Evolutionary conservation across 2,888 invertebrate genomes (phyloP).

Genomic region (Tachystola acroxantha): DNA sequence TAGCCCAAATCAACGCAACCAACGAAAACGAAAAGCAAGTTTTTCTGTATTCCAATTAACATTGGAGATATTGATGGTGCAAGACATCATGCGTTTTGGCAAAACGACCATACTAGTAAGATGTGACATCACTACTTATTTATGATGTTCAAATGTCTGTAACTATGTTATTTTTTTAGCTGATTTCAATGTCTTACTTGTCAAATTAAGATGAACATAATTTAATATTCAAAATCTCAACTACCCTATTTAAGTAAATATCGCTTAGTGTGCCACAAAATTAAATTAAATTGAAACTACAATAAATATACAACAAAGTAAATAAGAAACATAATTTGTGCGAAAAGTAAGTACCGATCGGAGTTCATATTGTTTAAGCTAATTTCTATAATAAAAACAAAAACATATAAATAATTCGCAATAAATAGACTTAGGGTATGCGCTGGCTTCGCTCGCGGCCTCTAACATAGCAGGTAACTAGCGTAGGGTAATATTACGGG

Average conservation of each 20-base stretch:
- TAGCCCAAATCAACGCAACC: too few species aligned
- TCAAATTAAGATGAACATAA: too few species aligned
- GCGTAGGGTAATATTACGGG: constrained; percentile 31
- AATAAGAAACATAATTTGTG: constrained; percentile 14
- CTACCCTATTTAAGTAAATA: constrained; percentile 70
- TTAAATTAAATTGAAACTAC: constrained; percentile 50
- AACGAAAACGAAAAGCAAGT: too few species aligned
- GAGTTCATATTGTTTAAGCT: constrained; percentile 17
- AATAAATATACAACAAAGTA: constrained; percentile 53
- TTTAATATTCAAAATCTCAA: too few species aligned
- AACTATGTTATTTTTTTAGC: too few species aligned
- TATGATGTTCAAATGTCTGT: too few species aligned
- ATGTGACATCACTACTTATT: too few species aligned
- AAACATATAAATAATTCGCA: constrained; percentile 8
- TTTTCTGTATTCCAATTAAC: too few species aligned
- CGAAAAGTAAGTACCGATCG: constrained; percentile 39
- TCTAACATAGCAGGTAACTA: constrained; percentile 46
- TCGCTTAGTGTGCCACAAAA: constrained; percentile 43
- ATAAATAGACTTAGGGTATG: constrained; percentile 25
- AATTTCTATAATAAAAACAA: constrained; percentile 8
- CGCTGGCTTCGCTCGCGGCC: constrained; percentile 27
- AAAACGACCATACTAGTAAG: too few species aligned
- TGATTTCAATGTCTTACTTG: too few species aligned
- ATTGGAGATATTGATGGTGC: too few species aligned
- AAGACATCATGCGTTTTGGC: too few species aligned